Conservation (phyloP, 2,888 invertebrate genomes). For the Chorisops tibialis region DNA sequence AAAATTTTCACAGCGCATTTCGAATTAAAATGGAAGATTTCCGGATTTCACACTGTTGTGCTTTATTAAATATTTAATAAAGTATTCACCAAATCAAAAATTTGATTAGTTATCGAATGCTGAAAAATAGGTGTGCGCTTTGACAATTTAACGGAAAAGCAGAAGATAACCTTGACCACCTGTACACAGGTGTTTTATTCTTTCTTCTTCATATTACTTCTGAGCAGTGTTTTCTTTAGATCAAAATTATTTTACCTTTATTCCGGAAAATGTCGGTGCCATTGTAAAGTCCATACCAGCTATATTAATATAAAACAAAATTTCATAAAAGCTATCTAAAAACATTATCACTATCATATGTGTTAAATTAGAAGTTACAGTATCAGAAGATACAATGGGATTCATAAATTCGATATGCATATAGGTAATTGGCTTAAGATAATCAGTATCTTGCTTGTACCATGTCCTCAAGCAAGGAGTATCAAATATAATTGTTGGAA, state of each 20-base stretch:
- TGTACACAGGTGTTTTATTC: no score
- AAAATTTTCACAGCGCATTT: no score
- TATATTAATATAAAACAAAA: constrained; percentile 86
- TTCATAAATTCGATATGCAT: constrained; percentile 67
- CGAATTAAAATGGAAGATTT: no score
- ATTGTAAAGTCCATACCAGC: constrained; percentile 82
- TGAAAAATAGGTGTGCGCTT: no score
- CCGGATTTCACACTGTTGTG: no score
- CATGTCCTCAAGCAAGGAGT: constrained; percentile 78
- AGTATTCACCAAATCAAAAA: no score
- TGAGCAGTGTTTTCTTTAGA: no score
- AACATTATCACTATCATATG: constrained; percentile 79
- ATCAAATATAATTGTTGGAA: constrained; percentile 73
- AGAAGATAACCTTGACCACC: no score
- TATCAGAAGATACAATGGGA: constrained; percentile 83
- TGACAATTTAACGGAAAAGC: no score
- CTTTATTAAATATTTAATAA: no score
- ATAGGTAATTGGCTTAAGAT: constrained; percentile 80
- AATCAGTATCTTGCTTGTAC: constrained; percentile 94
- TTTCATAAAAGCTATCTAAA: constrained; percentile 85
- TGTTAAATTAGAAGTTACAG: constrained; percentile 75
- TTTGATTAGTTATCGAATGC: no score
- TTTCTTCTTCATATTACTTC: no score
- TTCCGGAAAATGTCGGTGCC: constrained; percentile 75
- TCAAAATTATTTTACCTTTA: constrained; percentile 70